Evolutionary conservation across 2,797 vertebrate genomes (phyloP).

Genomic region (Enteromius viviparus): DNA sequence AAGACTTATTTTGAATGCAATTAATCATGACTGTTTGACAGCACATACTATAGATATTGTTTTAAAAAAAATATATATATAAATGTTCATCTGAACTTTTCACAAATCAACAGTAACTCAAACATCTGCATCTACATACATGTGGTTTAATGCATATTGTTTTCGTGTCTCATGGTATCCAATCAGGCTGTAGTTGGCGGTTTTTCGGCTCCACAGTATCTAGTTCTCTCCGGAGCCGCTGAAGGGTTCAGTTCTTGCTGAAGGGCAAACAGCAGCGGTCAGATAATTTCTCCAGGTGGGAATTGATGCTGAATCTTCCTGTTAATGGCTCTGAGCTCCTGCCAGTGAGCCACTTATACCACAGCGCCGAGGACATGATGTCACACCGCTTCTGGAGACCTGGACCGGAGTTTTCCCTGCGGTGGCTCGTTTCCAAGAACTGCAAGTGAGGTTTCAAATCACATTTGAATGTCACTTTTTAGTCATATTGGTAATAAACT

Average conservation of each 20-base stretch:
- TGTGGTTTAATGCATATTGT: neutral
- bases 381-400: neutral
- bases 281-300: constrained; percentile 31
- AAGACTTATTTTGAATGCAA: too few relatives aligned
- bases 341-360: constrained; percentile 32
- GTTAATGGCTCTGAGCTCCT: constrained; percentile 36
- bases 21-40: too few relatives aligned
- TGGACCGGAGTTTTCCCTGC: neutral
- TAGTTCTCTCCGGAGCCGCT: neutral
- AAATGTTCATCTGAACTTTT: too few relatives aligned
- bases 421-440: neutral
- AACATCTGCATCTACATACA: neutral
- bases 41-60: too few relatives aligned
- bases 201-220: neutral
- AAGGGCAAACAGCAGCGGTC: constrained; percentile 35
- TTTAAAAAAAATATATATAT: too few relatives aligned
- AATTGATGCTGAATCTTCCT: constrained; percentile 22
- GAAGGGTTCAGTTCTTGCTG: constrained; percentile 32
- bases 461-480: neutral
- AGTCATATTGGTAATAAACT: neutral
- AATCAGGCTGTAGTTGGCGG: neutral
- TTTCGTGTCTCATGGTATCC: neutral
- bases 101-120: neutral
- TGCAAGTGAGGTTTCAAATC: neutral
- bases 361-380: constrained; percentile 26